These are phyloP conservation scores for Arion vulgaris DNA, from an alignment of 1,140 invertebrate species.

Conservation along the genomic window DNA sequence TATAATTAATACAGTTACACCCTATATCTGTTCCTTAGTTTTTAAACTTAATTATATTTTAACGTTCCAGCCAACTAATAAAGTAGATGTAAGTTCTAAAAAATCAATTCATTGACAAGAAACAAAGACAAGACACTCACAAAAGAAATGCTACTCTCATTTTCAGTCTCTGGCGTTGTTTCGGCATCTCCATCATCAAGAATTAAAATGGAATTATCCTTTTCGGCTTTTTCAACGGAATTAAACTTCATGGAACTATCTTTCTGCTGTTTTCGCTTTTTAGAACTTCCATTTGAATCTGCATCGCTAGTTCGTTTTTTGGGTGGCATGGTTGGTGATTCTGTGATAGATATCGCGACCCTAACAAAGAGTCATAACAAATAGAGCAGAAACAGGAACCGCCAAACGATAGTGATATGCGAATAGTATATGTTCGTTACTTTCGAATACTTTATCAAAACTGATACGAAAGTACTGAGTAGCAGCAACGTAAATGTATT, in stretches of 20 bases:
- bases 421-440: too few relatives aligned
- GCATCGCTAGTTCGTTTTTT: constrained; percentile 55
- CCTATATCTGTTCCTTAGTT: too few relatives aligned
- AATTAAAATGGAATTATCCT: constrained; percentile 42
- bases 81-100: too few relatives aligned
- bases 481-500: too few relatives aligned
- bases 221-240: constrained; percentile 47
- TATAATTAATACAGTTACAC: too few relatives aligned
- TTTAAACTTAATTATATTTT: too few relatives aligned
- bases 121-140: too few relatives aligned
- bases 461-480: too few relatives aligned
- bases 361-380: constrained; percentile 25
- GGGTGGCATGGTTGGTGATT: constrained; percentile 44
- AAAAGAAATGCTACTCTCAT: constrained; percentile 39
- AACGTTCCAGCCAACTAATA: too few relatives aligned
- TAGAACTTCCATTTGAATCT: constrained; percentile 49
- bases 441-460: too few relatives aligned
- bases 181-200: constrained; percentile 47
- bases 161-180: constrained; percentile 37
- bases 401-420: constrained; percentile 29
- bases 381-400: constrained; percentile 21
- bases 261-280: constrained; percentile 56
- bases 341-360: background rate
- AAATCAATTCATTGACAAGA: too few relatives aligned
- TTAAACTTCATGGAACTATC: constrained; percentile 54